These are phyloP conservation scores for Gadopsis bispinosus DNA, from an alignment of 2,797 vertebrate genomes.

Conservation along the genomic window DNA sequence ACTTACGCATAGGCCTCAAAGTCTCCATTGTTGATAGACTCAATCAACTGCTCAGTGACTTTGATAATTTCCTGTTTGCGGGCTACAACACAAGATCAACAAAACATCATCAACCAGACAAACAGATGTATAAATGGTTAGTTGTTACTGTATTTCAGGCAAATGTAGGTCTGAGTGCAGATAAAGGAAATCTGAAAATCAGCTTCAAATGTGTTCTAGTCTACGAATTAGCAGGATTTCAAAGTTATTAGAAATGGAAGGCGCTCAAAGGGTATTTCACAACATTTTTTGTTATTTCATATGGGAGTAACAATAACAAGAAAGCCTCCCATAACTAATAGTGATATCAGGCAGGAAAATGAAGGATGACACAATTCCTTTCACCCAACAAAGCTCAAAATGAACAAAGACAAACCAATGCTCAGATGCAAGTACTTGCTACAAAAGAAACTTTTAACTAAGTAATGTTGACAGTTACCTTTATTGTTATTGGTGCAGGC, in stretches of 20 bases:
- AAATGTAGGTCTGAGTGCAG: constrained; percentile 52
- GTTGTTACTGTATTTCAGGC: constrained; percentile 43
- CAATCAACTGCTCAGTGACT: constrained; percentile 92
- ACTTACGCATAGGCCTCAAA: constrained; percentile 96
- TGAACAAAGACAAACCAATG: constrained; percentile 75
- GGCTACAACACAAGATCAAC: constrained; percentile 80
- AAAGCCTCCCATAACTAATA: constrained; percentile 82
- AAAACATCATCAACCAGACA: constrained; percentile 31
- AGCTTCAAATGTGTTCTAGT: constrained; percentile 69
- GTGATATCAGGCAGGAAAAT: constrained; percentile 72
- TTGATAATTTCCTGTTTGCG: constrained; percentile 90
- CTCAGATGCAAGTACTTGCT: constrained; percentile 73
- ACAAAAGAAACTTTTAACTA: constrained; percentile 77
- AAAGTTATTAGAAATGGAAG: constrained; percentile 80
- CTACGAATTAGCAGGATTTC: constrained; percentile 64
- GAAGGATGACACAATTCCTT: constrained; percentile 65
- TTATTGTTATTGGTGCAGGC: constrained; percentile 88
- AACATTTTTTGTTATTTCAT: constrained; percentile 30
- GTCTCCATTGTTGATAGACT: constrained; percentile 94
- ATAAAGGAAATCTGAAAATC: constrained; percentile 47
- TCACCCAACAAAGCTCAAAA: constrained; percentile 70
- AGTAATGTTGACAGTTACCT: constrained; percentile 84
- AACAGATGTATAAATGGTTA: constrained; percentile 7
- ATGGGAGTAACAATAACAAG: constrained; percentile 33
- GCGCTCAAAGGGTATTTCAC: constrained; percentile 39